phyloP scores from a whole-genome alignment of 2,113 vertebrate genomes.

The Osmerus eperlanus region DNA sequence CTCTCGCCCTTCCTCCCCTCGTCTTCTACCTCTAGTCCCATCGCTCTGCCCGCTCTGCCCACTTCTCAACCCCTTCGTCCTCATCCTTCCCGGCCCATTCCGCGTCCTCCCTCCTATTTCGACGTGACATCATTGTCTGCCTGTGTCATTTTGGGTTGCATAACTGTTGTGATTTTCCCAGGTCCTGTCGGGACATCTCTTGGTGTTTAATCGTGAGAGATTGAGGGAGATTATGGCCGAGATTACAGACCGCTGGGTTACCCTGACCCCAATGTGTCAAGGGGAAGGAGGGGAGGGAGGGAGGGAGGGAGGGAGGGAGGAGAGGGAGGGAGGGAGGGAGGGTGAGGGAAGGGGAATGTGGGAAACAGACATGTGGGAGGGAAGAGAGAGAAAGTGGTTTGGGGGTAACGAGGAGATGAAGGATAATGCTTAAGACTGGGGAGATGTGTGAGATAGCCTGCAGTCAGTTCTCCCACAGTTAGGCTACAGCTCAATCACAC shows the following conservation, averaged over 20 bases:
- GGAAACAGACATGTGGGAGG: conserved; percentile 15
- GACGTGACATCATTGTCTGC: too few relatives aligned
- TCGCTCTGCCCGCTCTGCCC: background rate
- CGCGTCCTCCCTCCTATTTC: background rate
- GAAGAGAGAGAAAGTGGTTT: background rate
- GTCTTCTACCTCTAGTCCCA: background rate
- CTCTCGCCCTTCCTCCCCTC: background rate
- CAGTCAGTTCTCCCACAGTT: conserved; percentile 18
- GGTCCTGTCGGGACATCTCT: conserved; percentile 61
- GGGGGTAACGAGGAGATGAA: conserved; percentile 11
- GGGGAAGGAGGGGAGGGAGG: conserved; percentile 3
- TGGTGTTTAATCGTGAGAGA: conserved; percentile 64
- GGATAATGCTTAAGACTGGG: conserved; percentile 18
- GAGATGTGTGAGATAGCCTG: background rate
- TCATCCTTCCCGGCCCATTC: background rate
- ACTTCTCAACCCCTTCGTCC: background rate
- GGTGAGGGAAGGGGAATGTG: background rate
- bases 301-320: background rate
- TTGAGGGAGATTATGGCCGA: conserved; percentile 58
- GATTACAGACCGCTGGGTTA: conserved; percentile 64
- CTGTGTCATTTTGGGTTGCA: conserved; percentile 20
- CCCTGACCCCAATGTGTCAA: conserved; percentile 53
- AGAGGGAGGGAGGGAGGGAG: too few relatives aligned
- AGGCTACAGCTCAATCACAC: conserved; percentile 23
- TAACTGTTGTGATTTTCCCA: conserved; percentile 33